Percentiles rank a stretch among this genome's conserved stretches.
Conservation (phyloP, 2,888 invertebrate species). For the Ochropacha duplaris region DNA sequence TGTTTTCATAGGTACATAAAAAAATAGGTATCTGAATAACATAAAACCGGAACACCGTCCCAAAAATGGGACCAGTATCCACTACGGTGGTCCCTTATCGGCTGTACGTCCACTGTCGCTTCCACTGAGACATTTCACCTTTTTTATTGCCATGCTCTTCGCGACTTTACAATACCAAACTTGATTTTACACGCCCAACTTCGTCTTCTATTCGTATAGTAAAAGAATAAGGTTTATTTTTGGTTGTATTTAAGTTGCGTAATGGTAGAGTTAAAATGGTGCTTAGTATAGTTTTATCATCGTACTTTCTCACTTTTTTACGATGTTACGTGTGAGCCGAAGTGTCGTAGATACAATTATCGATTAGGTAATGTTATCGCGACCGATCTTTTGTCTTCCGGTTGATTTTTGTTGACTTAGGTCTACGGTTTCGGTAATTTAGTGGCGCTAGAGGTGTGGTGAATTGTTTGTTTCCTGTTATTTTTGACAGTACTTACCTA, state of each 20-base stretch:
- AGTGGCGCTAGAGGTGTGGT: conserved; percentile 52
- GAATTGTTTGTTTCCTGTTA: conserved; percentile 54
- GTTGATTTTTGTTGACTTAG: conserved; percentile 77
- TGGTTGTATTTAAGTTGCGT: not conserved
- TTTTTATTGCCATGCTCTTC: conserved; percentile 80
- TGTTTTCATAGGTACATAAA: conserved; percentile 27
- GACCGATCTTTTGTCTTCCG: conserved; percentile 80
- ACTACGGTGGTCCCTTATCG: conserved; percentile 81
- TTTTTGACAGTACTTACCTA: conserved; percentile 29
- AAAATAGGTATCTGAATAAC: conserved; percentile 38
- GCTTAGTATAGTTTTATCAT: conserved; percentile 72
- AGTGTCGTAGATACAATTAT: conserved; percentile 82
- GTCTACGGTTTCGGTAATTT: conserved; percentile 59
- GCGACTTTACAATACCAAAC: conserved; percentile 65
- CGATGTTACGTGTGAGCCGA: conserved; percentile 76
- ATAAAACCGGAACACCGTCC: conserved; percentile 72
- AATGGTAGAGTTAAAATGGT: conserved; percentile 25
- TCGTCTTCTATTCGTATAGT: conserved; percentile 11
- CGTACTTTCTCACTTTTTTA: conserved; percentile 82
- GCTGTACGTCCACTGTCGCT: conserved; percentile 68
- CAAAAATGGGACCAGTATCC: conserved; percentile 68
- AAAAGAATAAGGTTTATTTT: conserved; percentile 28
- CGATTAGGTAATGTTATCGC: conserved; percentile 81
- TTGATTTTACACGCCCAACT: conserved; percentile 9
- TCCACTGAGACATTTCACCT: conserved; percentile 81